Percentiles rank a stretch among this genome's conserved stretches.
Evolutionary conservation across 2,888 invertebrate genomes (phyloP).

Genomic region (Archips crataeganus): DNA sequence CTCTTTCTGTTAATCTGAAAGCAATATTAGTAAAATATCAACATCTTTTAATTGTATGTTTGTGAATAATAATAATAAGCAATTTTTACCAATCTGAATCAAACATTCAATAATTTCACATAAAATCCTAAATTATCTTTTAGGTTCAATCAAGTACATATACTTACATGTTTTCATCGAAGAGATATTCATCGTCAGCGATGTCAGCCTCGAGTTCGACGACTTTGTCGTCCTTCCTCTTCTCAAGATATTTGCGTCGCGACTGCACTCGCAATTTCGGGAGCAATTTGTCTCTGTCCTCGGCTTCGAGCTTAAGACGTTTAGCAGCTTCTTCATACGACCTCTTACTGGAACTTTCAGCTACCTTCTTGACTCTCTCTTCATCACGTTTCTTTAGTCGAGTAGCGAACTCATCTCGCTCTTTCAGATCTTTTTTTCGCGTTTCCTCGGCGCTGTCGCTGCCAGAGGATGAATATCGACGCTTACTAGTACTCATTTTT

Average conservation of each 20-base stretch:
- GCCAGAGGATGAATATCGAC: constrained; percentile 84
- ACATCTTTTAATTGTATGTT: constrained; percentile 9
- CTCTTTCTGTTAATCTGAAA: constrained; percentile 93
- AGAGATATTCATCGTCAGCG: constrained; percentile 97
- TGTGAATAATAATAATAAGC: too few species aligned
- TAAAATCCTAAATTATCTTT: too few species aligned
- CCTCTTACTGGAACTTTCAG: constrained; percentile 88
- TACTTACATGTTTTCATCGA: constrained; percentile 94
- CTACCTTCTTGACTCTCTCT: constrained; percentile 93
- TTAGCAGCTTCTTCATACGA: constrained; percentile 96
- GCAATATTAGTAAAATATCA: constrained; percentile 26
- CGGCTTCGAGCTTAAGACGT: constrained; percentile 94
- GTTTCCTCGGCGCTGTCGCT: constrained; percentile 92
- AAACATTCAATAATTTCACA: too few species aligned
- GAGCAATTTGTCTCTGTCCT: constrained; percentile 94
- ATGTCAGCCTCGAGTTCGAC: constrained; percentile 98
- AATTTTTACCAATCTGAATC: too few species aligned
- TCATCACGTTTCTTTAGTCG: constrained; percentile 96
- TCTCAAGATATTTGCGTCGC: constrained; percentile 96
- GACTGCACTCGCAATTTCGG: constrained; percentile 96
- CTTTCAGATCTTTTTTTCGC: constrained; percentile 93
- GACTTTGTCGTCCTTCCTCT: constrained; percentile 98
- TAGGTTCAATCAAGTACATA: background rate
- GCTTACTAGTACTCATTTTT: constrained; percentile 60
- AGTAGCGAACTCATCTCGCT: constrained; percentile 97